Evolutionary conservation across 1,140 invertebrate genomes (phyloP).

Genomic region (Pararge aegeria): DNA sequence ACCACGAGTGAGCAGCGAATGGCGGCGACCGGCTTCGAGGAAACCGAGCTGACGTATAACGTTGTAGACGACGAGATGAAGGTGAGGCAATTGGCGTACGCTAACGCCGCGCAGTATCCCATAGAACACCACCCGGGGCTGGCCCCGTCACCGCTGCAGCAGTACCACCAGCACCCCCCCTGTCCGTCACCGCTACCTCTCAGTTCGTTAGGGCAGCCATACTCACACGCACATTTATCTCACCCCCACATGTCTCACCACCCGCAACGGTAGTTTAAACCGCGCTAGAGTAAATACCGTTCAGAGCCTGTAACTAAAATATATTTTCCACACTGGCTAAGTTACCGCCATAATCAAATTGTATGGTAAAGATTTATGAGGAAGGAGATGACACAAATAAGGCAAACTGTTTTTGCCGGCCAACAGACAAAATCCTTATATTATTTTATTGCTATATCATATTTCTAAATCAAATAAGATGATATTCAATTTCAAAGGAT

Average conservation of each 20-base stretch:
- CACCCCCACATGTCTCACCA: conserved; percentile 85
- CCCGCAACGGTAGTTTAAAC: conserved; percentile 84
- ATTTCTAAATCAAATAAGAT: too few species aligned
- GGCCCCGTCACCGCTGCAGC: conserved; percentile 80
- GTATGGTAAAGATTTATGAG: too few species aligned
- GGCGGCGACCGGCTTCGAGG: conserved; percentile 99
- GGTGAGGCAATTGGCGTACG: conserved; percentile 96
- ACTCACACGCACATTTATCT: conserved; percentile 83
- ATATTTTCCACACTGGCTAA: not conserved
- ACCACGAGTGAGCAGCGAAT: conserved; percentile 94
- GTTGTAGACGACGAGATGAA: conserved; percentile 96
- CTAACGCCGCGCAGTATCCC: conserved; percentile 84
- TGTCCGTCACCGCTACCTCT: conserved; percentile 82
- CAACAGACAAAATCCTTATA: too few species aligned
- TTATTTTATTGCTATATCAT: too few species aligned
- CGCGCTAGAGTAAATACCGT: conserved; percentile 53
- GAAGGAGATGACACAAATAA: too few species aligned
- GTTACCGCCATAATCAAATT: too few species aligned
- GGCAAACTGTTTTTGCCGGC: too few species aligned
- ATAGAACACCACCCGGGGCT: conserved; percentile 81
- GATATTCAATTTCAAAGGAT: too few species aligned
- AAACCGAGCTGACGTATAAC: conserved; percentile 98
- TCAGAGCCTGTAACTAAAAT: not conserved
- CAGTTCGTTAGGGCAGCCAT: conserved; percentile 81
- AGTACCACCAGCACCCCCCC: conserved; percentile 79